Base-by-base conservation (phyloP, 2,113 vertebrate genomes). In the Asarcornis scutulata region DNA sequence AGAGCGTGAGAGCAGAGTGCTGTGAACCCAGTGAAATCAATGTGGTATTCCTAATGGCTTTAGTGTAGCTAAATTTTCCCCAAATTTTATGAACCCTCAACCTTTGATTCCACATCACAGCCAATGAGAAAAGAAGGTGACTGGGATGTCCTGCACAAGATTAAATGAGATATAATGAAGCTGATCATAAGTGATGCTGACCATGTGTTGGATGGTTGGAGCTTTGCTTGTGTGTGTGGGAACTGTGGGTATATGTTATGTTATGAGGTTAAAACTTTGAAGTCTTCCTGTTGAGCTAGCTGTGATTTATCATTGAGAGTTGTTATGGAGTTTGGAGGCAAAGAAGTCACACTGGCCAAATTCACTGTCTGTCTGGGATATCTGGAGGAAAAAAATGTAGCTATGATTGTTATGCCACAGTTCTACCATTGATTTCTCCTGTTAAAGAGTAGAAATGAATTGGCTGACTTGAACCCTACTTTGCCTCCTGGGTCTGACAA, bases 221-320 rank as follows among this genome's bases (percentile, higher is more conserved):
- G 23, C 7, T 66, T 11, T 34, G 29, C 22, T n/a, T 50, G 17
- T 27, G 34, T 3, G 0, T 22, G 9, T 8, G 32, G 5, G 36
- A 58, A 55, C 42, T 40, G 1, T 3, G 22, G 36, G 13, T 38
- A 6, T 0, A 1, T 26, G 32, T 56, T 32, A 10, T 1, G 0
- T 50, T n/a, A 11, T 13, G n/a, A 38, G 56, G 62, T 6, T 68
- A 36, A 78, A 63, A 29, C 13, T 13, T 69, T 31, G 29, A 31
- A 74, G 14, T 48, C 50, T 64, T 73, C 2, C 4, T 17, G 20
- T 34, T 13, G 44, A 50, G 34, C 0, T 3, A 67, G 32, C 27
- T 85, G 32, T 36, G 59, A 17, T 44, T 52, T 2, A 3, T 23
- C 52, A 44, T 9, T 31, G 20, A 56, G 44, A 53, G 42, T 11